Evolutionary conservation across 2,888 invertebrate genomes (phyloP), one percentile per base, ranked within the genome.

Genomic region (Macrophya alboannulata): DNA sequence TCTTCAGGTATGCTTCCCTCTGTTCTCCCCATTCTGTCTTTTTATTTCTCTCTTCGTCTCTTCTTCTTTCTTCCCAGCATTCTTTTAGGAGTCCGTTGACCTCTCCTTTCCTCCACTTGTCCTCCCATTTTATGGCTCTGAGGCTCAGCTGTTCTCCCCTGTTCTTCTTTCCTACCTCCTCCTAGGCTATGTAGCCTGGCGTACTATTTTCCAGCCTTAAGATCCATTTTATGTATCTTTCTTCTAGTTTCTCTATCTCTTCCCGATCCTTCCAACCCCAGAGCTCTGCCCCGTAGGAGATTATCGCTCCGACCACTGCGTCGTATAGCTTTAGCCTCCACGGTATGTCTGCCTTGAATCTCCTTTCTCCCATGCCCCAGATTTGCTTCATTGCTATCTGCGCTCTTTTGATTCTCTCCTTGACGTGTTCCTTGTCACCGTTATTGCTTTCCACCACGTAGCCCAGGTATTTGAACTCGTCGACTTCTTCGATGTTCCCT

Each of bases 391-490:
- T 68, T 3, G 4, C 17, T 68, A 25, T 68, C 37, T 68, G 31
- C 4, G 31, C 68, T 37, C 6, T 68, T 21, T 21, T 68, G 68
- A 68, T 68, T 37, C 68, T 68, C 17, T 68, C 68, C 12, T 37
- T 68, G 4, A 68, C 17, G 12, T 68, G 37, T 21, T 31, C 68
- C n/a, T 68, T 4, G 31, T 68, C 31, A 4, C 68, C 68, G 25
- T 37, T 37, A 12, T 68, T 68, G 3, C 68, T 68, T 3, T 5
- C 12, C 3, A 31, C 4, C 17, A 68, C 68, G 68, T 68, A 68
- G 3, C 68, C 68, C 68, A 68, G 68, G 68, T 68, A 68, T 68
- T 12, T 68, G 68, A 68, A 68, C 17, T 68, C 68, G 4, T n/a
- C 37, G 12, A 68, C 68, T 12, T 68, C 68, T 37, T 68, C 68